Base-by-base conservation (phyloP, 92 coral and sea anemone genomes). In the Porites evermanni region DNA sequence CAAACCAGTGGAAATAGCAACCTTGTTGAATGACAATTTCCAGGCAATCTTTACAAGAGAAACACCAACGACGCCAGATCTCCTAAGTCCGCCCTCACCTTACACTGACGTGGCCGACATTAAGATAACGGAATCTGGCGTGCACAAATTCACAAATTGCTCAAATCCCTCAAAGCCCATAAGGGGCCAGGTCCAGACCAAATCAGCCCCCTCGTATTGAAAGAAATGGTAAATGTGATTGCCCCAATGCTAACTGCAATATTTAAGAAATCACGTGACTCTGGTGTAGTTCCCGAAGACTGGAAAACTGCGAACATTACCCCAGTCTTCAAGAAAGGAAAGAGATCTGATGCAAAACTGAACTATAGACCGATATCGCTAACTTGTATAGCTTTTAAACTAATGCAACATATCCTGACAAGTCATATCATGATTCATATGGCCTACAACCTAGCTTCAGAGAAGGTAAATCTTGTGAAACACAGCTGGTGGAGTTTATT, bases 121-220 rank as follows among this genome's bases (percentile, higher is more conserved):
- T 63, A 14, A 5, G 3, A 63, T 63, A 63, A 63, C 67, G 18
- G 67, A 63, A 63, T 63, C 67, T 69, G 66, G 77, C 53, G 76
- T 69, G 75, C 67, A 20, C 7, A 81, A 63, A 63, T 14, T 63
- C n/a, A n/a, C n/a, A n/a, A n/a, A n/a, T n/a, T n/a, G 67, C 67
- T 63, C 12, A 11, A 64, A 64, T 17, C 18, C 67, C 73, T 81
- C 23, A 79, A 87, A 71, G 64, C 21, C 61, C 72, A 79, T 44
- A 79, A 79, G 78, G 56, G 81, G 4, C 47, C 90, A 13, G 82
- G 87, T 11, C 68, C 91, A 60, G 91, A 80, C 67, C 75, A 75
- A 50, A 80, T 79, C 44, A 56, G 65, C n/a, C 77, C 91, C 24
- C 38, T 52, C 47, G 81, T 80, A n/a, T 21, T 87, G 38, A 80